Percentiles rank a stretch among this genome's conserved stretches.
Evolutionary conservation across 2,797 vertebrate genomes (phyloP).

Genomic region (Scolopax bukidnonensis): DNA sequence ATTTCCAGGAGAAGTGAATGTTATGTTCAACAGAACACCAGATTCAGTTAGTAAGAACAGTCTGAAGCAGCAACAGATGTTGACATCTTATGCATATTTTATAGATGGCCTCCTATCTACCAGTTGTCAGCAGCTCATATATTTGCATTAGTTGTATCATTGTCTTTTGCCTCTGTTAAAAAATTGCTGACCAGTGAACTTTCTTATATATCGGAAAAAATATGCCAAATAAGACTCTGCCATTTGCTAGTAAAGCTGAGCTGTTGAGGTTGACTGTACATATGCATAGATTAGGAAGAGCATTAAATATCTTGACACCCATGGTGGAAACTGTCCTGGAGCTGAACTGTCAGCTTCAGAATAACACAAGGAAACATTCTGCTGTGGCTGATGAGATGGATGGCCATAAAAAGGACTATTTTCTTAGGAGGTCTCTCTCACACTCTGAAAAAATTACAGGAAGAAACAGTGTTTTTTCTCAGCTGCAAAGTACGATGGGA

Average conservation of each 20-base stretch:
- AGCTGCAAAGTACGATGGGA: conserved; percentile 74
- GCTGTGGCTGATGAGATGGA: conserved; percentile 80
- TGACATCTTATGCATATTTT: conserved; percentile 75
- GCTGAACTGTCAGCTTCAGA: conserved; percentile 76
- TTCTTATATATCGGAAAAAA: conserved; percentile 71
- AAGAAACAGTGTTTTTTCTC: conserved; percentile 67
- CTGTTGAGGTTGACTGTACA: conserved; percentile 82
- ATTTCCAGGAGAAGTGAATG: conserved; percentile 80
- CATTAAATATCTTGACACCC: conserved; percentile 75
- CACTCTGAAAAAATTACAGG: conserved; percentile 73
- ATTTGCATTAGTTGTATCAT: conserved; percentile 70
- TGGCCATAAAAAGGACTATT: conserved; percentile 76
- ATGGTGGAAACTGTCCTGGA: conserved; percentile 74
- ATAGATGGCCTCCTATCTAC: conserved; percentile 72
- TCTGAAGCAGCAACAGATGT: conserved; percentile 76
- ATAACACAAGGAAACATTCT: conserved; percentile 75
- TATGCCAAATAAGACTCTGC: conserved; percentile 76
- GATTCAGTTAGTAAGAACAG: conserved; percentile 77
- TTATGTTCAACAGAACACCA: conserved; percentile 78
- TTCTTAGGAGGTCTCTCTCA: conserved; percentile 73
- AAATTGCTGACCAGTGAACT: conserved; percentile 75
- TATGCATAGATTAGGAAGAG: conserved; percentile 75
- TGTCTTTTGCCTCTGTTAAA: conserved; percentile 75
- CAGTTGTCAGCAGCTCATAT: conserved; percentile 76
- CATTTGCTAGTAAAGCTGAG: conserved; percentile 73